Evolutionary conservation across 2,797 vertebrate species (phyloP).

Genomic region (Dallia pectoralis): DNA sequence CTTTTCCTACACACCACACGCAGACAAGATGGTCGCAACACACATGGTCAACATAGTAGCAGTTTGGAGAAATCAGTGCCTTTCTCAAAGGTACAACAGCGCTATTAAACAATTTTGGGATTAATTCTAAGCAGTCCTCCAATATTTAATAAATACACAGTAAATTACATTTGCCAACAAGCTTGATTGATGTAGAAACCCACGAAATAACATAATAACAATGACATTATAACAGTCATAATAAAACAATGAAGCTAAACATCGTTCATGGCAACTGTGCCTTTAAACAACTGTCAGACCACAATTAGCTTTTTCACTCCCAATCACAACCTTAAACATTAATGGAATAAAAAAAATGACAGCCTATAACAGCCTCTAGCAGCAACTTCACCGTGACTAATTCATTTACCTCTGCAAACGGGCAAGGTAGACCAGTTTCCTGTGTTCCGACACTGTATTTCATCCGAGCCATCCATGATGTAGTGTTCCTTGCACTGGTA

Average conservation of each 20-base stretch:
- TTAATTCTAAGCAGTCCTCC: not conserved
- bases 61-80: not conserved
- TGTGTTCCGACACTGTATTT: conserved; percentile 75
- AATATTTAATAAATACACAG: not conserved
- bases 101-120: not conserved
- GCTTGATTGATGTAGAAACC: not conserved
- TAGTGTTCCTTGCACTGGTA: conserved; percentile 80
- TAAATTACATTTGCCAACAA: not conserved
- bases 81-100: not conserved
- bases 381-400: not conserved
- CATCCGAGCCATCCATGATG: conserved; percentile 72
- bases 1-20: not conserved
- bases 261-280: too few species aligned
- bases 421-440: conserved; percentile 84
- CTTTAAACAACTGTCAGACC: too few species aligned
- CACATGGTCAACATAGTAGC: not conserved
- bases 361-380: not conserved
- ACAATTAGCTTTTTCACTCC: not conserved
- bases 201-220: not conserved
- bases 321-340: not conserved
- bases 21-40: not conserved
- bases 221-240: too few species aligned
- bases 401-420: conserved; percentile 78
- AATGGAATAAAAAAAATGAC: not conserved
- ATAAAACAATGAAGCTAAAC: too few species aligned